Conservation (phyloP, 2,113 vertebrate species). For the Salvelinus namaycush region DNA sequence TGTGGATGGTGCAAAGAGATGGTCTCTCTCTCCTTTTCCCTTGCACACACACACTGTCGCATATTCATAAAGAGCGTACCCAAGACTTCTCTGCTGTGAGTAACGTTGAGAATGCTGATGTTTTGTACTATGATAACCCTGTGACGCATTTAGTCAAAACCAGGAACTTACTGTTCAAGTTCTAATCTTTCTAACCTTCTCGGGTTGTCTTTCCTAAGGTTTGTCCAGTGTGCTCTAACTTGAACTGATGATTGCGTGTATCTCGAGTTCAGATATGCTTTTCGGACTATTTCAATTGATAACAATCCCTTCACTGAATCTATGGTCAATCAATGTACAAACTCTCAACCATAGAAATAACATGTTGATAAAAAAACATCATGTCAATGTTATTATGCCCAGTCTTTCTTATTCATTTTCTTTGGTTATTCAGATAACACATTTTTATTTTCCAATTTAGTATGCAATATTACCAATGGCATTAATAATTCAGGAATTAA, state of each 20-base stretch:
- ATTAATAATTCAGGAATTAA: not conserved
- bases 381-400: not conserved
- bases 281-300: not conserved
- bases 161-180: not conserved
- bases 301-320: not conserved
- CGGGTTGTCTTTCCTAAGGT: too few species aligned
- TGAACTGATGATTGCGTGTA: too few species aligned
- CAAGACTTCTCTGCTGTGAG: not conserved
- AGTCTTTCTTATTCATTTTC: not conserved
- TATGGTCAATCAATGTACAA: not conserved
- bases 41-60: slow-evolving; percentile 10
- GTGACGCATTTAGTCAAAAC: not conserved
- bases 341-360: too few species aligned
- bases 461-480: not conserved
- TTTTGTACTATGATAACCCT: too few species aligned
- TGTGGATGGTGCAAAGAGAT: slow-evolving; percentile 30
- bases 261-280: not conserved
- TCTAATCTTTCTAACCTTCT: not conserved
- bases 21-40: slow-evolving; percentile 11
- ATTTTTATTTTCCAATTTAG: not conserved
- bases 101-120: not conserved
- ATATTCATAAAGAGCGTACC: slow-evolving; percentile 1
- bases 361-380: not conserved
- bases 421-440: not conserved
- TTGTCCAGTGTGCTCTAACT: too few species aligned